A percentile compares a stretch with the other conserved stretches of the same genome.
Conservation (phyloP, 2,888 invertebrate genomes). For the Philaethria dido region DNA sequence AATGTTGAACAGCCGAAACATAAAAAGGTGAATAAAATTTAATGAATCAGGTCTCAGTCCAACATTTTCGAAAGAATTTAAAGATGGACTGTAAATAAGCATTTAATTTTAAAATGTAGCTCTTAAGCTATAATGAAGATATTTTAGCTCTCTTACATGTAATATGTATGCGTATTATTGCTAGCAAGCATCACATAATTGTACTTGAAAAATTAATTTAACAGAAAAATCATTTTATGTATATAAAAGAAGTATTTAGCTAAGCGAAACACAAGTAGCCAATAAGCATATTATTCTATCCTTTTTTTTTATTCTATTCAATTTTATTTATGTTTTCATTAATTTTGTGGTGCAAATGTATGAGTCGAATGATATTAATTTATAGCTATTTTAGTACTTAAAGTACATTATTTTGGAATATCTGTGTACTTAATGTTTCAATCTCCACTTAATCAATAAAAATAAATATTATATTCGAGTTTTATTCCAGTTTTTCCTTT, state of each 20-base stretch:
- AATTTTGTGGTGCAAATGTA: conserved; percentile 45
- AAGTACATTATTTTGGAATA: conserved; percentile 50
- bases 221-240: conserved; percentile 32
- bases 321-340: conserved; percentile 37
- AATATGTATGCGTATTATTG: conserved; percentile 18
- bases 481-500: conserved; percentile 34
- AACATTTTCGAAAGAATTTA: neutral
- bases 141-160: conserved; percentile 47
- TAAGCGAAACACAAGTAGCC: conserved; percentile 36
- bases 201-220: conserved; percentile 27
- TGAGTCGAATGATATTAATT: conserved; percentile 46
- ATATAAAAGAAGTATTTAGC: conserved; percentile 34
- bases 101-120: conserved; percentile 55
- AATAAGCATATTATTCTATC: conserved; percentile 40
- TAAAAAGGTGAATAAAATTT: neutral
- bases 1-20: neutral
- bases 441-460: conserved; percentile 46
- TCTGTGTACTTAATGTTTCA: conserved; percentile 50
- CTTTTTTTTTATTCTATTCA: conserved; percentile 24
- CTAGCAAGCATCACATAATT: conserved; percentile 20
- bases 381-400: conserved; percentile 50
- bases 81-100: conserved; percentile 42
- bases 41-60: neutral
- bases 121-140: conserved; percentile 42
- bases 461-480: conserved; percentile 34